Percentiles rank a stretch among this genome's conserved stretches.
phyloP scores from a whole-genome alignment of 2,113 vertebrate species.

The Theristicus caerulescens region DNA sequence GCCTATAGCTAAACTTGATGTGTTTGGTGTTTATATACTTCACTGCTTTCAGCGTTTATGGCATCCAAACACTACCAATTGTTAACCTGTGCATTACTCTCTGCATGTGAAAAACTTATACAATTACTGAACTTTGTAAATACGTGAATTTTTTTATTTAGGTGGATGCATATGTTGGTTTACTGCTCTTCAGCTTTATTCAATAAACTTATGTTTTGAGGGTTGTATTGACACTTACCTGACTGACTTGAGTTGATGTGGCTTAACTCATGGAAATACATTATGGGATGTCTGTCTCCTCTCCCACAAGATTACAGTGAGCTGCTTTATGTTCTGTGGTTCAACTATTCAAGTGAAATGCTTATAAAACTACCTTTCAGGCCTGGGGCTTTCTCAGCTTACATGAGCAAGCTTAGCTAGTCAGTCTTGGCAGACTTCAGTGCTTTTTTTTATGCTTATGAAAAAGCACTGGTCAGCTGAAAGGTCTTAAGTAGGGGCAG shows the following conservation, averaged over 20 bases:
- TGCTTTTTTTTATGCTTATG: not conserved
- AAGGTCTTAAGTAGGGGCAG: not conserved
- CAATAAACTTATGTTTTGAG: conserved; percentile 82
- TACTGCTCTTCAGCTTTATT: conserved; percentile 78
- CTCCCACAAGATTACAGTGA: not conserved
- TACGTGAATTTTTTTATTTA: conserved; percentile 79
- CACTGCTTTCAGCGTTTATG: conserved; percentile 70
- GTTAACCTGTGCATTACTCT: conserved; percentile 75
- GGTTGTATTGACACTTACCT: conserved; percentile 73
- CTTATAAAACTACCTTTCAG: not conserved
- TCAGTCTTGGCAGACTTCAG: not conserved
- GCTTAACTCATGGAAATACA: not conserved
- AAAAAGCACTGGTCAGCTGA: not conserved
- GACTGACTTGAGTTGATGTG: conserved; percentile 53
- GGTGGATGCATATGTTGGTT: conserved; percentile 80
- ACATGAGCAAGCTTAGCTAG: not conserved
- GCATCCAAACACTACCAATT: conserved; percentile 70
- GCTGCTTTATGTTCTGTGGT: not conserved
- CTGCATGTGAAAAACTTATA: conserved; percentile 78
- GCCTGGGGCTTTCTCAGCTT: not conserved
- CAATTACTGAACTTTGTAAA: conserved; percentile 79
- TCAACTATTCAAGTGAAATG: not conserved
- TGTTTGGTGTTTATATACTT: conserved; percentile 70
- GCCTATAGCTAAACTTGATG: conserved; percentile 68
- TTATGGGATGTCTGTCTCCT: not conserved